phyloP scores from a whole-genome alignment of 2,888 invertebrate genomes.

The Chymomyza caudatula region DNA sequence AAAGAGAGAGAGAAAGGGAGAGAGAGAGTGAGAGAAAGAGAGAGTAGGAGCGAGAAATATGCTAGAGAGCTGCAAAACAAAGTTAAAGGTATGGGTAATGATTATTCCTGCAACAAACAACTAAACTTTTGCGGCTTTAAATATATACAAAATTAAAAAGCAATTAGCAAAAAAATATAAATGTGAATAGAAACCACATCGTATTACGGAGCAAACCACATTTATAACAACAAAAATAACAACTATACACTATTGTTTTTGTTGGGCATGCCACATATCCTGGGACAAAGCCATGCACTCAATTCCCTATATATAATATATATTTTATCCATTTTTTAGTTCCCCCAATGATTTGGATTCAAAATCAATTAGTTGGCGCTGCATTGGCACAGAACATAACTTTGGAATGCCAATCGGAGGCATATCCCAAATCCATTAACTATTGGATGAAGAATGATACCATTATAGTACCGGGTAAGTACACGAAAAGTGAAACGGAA shows the following conservation, averaged over 20 bases:
- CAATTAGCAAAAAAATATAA: conserved; percentile 56
- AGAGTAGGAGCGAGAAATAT: too few species aligned
- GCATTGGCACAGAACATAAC: conserved; percentile 83
- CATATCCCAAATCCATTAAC: conserved; percentile 85
- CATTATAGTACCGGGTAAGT: conserved; percentile 82
- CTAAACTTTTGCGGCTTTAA: conserved; percentile 13
- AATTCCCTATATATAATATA: not conserved
- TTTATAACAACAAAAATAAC: too few species aligned
- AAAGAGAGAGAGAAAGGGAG: not conserved
- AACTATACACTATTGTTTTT: conserved; percentile 42
- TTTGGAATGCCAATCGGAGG: conserved; percentile 86
- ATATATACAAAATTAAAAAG: conserved; percentile 56
- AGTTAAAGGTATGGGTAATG: not conserved
- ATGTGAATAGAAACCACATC: conserved; percentile 38
- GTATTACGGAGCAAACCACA: conserved; percentile 5
- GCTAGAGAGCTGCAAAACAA: too few species aligned
- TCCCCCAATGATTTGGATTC: conserved; percentile 86
- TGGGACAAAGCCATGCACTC: not conserved
- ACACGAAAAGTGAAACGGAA: too few species aligned
- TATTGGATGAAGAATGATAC: conserved; percentile 84
- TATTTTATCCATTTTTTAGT: conserved; percentile 78
- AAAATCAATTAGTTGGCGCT: conserved; percentile 85
- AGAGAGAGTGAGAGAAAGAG: not conserved
- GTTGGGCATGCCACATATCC: conserved; percentile 8
- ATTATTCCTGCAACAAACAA: not conserved